Evolutionary conservation across 2,113 vertebrate genomes (phyloP).

Genomic region (Ciconia boyciana): DNA sequence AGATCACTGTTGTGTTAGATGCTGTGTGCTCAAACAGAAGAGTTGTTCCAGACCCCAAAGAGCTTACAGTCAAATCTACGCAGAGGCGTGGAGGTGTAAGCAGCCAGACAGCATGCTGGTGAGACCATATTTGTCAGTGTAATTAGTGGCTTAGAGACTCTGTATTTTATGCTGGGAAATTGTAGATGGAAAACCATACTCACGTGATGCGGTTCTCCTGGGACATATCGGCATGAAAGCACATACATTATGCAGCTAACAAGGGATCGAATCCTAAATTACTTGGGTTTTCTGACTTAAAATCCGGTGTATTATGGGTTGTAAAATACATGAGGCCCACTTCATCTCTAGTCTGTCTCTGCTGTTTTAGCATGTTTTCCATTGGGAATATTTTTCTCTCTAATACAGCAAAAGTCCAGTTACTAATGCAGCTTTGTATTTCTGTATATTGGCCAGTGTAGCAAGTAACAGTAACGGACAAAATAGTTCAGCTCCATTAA

Average conservation of each 20-base stretch:
- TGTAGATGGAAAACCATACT: not conserved
- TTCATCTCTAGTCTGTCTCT: not conserved
- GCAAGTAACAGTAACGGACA: not conserved
- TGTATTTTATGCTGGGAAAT: not conserved
- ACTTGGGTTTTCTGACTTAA: not conserved
- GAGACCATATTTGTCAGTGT: not conserved
- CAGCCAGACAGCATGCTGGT: not conserved
- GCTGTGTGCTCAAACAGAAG: not conserved
- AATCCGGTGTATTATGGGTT: not conserved
- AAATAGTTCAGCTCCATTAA: not conserved
- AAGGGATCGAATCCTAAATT: not conserved
- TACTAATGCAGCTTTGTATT: not conserved
- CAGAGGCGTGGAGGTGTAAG: not conserved
- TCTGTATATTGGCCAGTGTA: not conserved
- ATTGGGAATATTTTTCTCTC: not conserved
- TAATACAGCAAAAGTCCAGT: not conserved
- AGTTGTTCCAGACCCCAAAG: not conserved
- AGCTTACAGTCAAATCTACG: not conserved
- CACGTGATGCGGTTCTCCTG: not conserved
- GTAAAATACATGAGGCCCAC: not conserved
- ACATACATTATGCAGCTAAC: not conserved
- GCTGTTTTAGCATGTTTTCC: not conserved
- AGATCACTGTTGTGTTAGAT: constrained; percentile 8
- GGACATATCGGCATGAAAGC: not conserved
- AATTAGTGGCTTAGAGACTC: not conserved